Base-by-base conservation (phyloP, 2,797 vertebrate genomes). In the Anolis apletophallus region DNA sequence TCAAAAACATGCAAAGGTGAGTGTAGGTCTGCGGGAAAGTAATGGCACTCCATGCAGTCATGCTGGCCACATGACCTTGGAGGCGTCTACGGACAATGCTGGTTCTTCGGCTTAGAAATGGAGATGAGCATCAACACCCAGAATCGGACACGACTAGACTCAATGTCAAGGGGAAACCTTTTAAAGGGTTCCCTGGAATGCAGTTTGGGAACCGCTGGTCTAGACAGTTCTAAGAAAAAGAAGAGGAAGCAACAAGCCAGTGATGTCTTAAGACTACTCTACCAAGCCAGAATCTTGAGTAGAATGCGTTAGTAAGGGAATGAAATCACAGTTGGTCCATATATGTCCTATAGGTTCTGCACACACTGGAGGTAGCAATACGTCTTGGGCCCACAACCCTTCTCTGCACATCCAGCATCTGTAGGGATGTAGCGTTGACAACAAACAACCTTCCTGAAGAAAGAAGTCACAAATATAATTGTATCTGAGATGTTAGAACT, bases 241-340 rank as follows among this genome's bases (percentile, higher is more conserved):
- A 29, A 40, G 11, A 36, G 19, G 13, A 23, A 32, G 1, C 21
- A 54, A 13, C n/a, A 26, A 19, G 3, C 54, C 13, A 34, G n/a
- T 55, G 29, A 8, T 36, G 32, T 73, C 77, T 52, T 68, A 80
- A 57, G 73, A 61, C 52, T 34, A 78, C 55, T n/a, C 3, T 9
- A 36, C 6, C 14, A 52, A 72, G 36, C 61, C 36, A 46, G 79
- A 80, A 23, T 81, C 79, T 80, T 87, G 69, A 91, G 81, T 81
- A 82, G 69, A 88, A 76, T 29, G 40, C 11, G 81, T 83, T 61
- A 26, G 76, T 8, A 17, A 72, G 50, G 54, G 54, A 23, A 54
- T 61, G 21, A 64, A n/a, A 72, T 17, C 1, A 50, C 23, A 40
- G 64, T 40, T 54, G 72, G 13, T 52, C 23, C 55, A 64, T 16